phyloP scores from a whole-genome alignment of 53 echinoderm and acorn worm genomes.

The Hippasteria phrygiana region DNA sequence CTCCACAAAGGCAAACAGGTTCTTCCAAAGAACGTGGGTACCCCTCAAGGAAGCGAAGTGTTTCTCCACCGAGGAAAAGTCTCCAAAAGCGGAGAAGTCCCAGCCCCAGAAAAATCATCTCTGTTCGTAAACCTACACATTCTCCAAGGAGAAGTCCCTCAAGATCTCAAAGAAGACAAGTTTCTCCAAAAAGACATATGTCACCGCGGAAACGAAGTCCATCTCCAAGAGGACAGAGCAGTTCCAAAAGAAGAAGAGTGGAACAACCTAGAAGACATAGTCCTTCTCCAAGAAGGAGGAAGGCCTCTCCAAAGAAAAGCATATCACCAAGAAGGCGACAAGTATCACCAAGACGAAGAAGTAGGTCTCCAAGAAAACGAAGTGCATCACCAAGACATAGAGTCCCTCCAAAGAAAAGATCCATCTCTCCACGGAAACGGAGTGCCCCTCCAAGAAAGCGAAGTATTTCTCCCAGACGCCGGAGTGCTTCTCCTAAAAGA shows the following conservation, averaged over 20 bases:
- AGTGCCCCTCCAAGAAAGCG: background rate
- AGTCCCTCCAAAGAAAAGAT: constrained; percentile 15
- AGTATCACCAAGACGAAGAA: constrained; percentile 16
- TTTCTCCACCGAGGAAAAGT: constrained; percentile 41
- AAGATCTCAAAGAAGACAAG: constrained; percentile 10
- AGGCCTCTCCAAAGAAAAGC: constrained; percentile 26
- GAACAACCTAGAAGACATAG: background rate
- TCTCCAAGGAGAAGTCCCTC: constrained; percentile 33
- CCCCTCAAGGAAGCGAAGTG: constrained; percentile 42
- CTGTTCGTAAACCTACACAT: constrained; percentile 4
- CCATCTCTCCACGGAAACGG: constrained; percentile 28
- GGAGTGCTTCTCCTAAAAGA: constrained; percentile 19
- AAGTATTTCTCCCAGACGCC: constrained; percentile 21
- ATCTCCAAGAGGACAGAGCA: constrained; percentile 29
- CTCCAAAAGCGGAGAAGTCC: constrained; percentile 31
- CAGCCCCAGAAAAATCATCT: constrained; percentile 11
- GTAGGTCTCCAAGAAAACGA: constrained; percentile 1
- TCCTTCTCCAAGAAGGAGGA: constrained; percentile 23
- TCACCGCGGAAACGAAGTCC: constrained; percentile 39
- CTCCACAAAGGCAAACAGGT: constrained; percentile 22
- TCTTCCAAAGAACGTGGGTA: constrained; percentile 41
- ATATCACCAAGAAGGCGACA: constrained; percentile 26
- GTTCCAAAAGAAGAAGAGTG: background rate
- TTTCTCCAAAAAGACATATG: constrained; percentile 33
- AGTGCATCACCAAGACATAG: constrained; percentile 35